Evolutionary conservation across 2,888 invertebrate species (phyloP).

Genomic region (Phrixothrix hirtus): DNA sequence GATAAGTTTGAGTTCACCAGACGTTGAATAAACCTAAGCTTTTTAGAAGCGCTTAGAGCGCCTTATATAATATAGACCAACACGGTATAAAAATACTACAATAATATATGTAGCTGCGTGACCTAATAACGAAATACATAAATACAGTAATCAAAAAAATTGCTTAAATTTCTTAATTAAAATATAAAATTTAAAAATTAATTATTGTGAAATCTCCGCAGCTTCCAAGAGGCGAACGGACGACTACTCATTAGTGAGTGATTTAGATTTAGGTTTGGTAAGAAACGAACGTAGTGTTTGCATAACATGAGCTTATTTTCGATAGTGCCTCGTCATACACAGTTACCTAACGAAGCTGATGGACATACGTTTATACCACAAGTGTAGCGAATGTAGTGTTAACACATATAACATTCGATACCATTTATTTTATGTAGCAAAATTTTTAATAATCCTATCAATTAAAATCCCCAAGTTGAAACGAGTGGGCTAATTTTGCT

Average conservation of each 20-base stretch:
- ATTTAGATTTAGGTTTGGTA: constrained; percentile 37
- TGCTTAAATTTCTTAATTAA: constrained; percentile 24
- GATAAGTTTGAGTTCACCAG: constrained; percentile 11
- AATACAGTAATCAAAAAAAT: constrained; percentile 14
- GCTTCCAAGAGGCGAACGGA: constrained; percentile 32
- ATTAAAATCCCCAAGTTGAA: constrained; percentile 2
- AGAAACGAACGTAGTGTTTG: constrained; percentile 55
- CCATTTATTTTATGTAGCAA: background rate
- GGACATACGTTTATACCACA: constrained; percentile 21
- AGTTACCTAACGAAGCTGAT: constrained; percentile 30
- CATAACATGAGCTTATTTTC: constrained; percentile 67
- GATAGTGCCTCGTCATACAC: constrained; percentile 64
- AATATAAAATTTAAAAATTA: constrained; percentile 17
- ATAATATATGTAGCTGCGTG: constrained; percentile 28
- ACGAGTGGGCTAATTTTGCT: constrained; percentile 8
- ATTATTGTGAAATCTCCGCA: constrained; percentile 26
- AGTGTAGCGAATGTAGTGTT: constrained; percentile 16
- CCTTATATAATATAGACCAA: constrained; percentile 27
- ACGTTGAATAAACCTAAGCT: constrained; percentile 22
- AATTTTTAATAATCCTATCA: background rate
- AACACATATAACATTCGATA: constrained; percentile 9
- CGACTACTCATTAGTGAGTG: constrained; percentile 31
- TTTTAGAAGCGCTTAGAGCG: constrained; percentile 28
- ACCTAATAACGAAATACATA: constrained; percentile 24
- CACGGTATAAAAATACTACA: constrained; percentile 22